These are phyloP conservation scores for Pelagia noctiluca DNA, from an alignment of 30 jellyfish, hydroid and myxozoan species.

Conservation along the genomic window DNA sequence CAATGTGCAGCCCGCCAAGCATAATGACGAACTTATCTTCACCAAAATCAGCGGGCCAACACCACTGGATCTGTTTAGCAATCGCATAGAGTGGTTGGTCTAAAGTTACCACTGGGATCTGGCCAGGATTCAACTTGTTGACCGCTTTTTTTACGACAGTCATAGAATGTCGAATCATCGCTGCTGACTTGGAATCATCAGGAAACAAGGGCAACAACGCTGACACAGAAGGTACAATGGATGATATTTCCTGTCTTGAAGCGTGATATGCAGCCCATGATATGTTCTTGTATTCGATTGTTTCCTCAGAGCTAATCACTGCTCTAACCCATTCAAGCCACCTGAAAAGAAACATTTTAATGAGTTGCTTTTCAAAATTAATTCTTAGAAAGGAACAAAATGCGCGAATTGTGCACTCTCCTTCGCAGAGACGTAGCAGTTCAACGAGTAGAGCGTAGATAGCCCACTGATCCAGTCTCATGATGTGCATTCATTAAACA, in stretches of 20 bases:
- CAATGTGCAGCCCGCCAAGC: no score
- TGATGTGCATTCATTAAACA: background rate
- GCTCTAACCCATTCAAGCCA: constrained; percentile 8
- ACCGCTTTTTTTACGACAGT: background rate
- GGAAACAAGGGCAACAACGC: constrained; percentile 31
- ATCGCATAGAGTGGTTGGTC: background rate
- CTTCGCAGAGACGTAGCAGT: no score
- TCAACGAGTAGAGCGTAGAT: no score
- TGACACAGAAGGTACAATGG: constrained; percentile 8
- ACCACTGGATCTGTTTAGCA: constrained; percentile 8
- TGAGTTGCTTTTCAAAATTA: no score
- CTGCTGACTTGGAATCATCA: constrained; percentile 24
- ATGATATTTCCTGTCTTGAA: constrained; percentile 2
- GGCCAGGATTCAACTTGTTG: background rate
- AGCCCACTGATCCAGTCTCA: no score
- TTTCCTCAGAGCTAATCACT: constrained; percentile 7
- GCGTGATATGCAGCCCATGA: constrained; percentile 26
- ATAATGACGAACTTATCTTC: constrained; percentile 8
- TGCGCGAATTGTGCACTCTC: no score
- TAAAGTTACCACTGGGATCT: background rate
- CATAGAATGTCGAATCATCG: constrained; percentile 13
- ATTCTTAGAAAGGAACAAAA: background rate
- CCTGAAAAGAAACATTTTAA: constrained; percentile 16
- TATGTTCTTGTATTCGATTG: background rate
- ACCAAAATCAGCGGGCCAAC: no score